Conservation (phyloP, 1,140 invertebrate genomes). For the Monomorium pharaonis region DNA sequence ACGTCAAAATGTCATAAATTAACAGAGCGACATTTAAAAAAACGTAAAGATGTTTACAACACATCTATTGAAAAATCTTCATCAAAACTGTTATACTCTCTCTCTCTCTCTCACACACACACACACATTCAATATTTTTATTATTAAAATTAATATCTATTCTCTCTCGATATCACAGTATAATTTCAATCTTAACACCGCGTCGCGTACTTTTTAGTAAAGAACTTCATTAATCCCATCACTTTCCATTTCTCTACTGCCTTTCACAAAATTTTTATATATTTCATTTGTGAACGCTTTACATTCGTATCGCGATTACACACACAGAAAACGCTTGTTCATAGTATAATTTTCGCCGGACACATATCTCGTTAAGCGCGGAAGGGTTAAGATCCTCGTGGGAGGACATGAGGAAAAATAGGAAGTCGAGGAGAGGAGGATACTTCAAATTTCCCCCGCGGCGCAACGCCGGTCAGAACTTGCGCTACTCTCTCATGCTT, state of each 20-base stretch:
- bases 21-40: too few species aligned
- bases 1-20: too few species aligned
- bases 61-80: too few species aligned
- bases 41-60: too few species aligned
- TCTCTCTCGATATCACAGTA: not conserved
- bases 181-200: not conserved
- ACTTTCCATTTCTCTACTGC: not conserved
- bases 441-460: not conserved
- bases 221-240: not conserved
- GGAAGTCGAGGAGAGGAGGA: not conserved
- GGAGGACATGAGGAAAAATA: not conserved
- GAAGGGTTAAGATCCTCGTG: not conserved
- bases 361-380: not conserved
- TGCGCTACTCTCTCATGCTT: constrained; percentile 38
- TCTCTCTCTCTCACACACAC: too few species aligned
- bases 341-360: not conserved
- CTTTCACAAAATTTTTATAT: constrained; percentile 2
- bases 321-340: not conserved
- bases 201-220: not conserved
- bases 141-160: not conserved
- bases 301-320: too few species aligned
- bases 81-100: too few species aligned
- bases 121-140: not conserved
- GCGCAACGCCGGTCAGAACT: not conserved
- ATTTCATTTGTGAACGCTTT: not conserved